Conservation (phyloP, 2,113 vertebrate genomes). For the Zeus faber region DNA sequence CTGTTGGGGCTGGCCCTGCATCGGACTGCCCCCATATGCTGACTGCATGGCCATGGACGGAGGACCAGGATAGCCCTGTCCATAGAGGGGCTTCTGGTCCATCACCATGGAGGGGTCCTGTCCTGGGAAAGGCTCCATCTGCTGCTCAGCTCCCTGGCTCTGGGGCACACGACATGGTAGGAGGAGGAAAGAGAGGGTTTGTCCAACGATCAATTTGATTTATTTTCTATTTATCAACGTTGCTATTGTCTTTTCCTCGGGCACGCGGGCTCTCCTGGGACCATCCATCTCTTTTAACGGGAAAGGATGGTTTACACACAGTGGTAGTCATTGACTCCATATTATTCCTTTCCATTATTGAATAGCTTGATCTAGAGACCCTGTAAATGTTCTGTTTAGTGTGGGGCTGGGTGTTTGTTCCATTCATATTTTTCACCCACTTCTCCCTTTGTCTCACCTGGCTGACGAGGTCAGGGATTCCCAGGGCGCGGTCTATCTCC, state of each 20-base stretch:
- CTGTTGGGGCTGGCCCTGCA: conserved; percentile 65
- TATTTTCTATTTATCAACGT: conserved; percentile 35
- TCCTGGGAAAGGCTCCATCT: conserved; percentile 82
- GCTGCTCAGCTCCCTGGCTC: conserved; percentile 64
- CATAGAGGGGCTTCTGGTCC: conserved; percentile 90
- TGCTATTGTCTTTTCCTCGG: conserved; percentile 47
- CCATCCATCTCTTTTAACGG: conserved; percentile 44
- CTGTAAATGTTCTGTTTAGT: no score
- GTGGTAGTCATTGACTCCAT: neutral
- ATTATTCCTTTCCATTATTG: conserved; percentile 23
- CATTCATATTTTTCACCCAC: no score
- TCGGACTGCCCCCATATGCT: conserved; percentile 75
- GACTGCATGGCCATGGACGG: conserved; percentile 83
- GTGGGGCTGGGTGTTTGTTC: no score
- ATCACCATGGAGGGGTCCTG: conserved; percentile 86
- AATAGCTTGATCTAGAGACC: neutral
- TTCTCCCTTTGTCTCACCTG: conserved; percentile 72
- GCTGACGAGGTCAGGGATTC: conserved; percentile 95
- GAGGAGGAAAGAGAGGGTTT: conserved; percentile 22
- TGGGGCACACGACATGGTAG: conserved; percentile 30
- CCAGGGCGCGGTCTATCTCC: conserved; percentile 95
- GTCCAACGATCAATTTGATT: conserved; percentile 42
- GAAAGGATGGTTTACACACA: conserved; percentile 33
- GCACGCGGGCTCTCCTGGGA: conserved; percentile 28
- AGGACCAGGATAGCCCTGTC: conserved; percentile 83